These are phyloP conservation scores for Ianthella basta DNA, from an alignment of 37 sponge, comb jelly and placozoan species.

Conservation along the genomic window DNA sequence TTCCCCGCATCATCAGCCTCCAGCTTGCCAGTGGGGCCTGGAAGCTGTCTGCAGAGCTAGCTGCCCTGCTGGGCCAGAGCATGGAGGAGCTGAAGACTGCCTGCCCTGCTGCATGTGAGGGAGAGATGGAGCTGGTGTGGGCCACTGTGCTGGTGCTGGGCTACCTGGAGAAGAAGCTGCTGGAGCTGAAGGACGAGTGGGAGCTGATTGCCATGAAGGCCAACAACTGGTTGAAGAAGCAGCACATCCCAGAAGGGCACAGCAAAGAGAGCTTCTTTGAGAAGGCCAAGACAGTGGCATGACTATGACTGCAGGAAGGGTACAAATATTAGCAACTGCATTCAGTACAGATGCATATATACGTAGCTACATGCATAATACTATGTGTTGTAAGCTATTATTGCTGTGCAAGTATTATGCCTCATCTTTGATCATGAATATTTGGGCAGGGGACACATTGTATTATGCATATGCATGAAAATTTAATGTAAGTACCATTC, in stretches of 20 bases:
- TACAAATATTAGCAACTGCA: too few species aligned
- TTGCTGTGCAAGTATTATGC: too few species aligned
- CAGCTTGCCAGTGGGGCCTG: slow-evolving; percentile 64
- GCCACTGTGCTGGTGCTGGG: slow-evolving; percentile 56
- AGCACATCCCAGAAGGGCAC: slow-evolving; percentile 29
- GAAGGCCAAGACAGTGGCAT: not conserved
- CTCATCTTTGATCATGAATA: too few species aligned
- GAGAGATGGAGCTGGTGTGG: slow-evolving; percentile 45
- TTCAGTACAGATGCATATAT: too few species aligned
- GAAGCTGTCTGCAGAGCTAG: slow-evolving; percentile 16
- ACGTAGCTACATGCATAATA: too few species aligned
- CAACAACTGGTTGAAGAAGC: slow-evolving; percentile 61
- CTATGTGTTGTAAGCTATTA: too few species aligned
- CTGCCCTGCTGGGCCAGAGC: slow-evolving; percentile 15
- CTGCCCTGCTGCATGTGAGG: slow-evolving; percentile 48
- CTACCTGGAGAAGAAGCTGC: slow-evolving; percentile 22
- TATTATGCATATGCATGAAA: too few species aligned
- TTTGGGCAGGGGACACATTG: too few species aligned
- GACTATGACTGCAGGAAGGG: not conserved
- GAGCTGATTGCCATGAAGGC: slow-evolving; percentile 72
- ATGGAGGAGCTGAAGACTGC: slow-evolving; percentile 36
- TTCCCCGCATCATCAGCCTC: slow-evolving; percentile 23
- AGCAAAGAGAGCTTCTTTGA: not conserved
- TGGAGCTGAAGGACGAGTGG: slow-evolving; percentile 54
- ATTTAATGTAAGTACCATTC: too few species aligned